Evolutionary conservation across 2,113 vertebrate genomes (phyloP).

Genomic region (Ovis canadensis): DNA sequence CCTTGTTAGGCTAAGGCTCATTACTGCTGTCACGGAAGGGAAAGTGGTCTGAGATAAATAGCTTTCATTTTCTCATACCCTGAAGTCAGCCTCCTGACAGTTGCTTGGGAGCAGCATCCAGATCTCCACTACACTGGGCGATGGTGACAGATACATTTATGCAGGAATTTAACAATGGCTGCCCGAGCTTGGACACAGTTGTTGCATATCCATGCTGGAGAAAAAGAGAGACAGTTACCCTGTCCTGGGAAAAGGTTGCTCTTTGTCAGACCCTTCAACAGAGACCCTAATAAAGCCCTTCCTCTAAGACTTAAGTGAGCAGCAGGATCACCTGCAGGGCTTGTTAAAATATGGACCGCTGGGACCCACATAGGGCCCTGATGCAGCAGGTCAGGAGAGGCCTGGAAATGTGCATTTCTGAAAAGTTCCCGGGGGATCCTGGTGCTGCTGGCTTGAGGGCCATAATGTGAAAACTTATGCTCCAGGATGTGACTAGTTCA

Average conservation of each 20-base stretch:
- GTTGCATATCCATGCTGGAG: background rate
- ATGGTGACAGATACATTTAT: background rate
- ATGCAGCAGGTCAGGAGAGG: background rate
- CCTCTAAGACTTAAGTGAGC: background rate
- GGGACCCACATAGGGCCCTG: background rate
- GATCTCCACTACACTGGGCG: background rate
- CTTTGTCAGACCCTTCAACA: background rate
- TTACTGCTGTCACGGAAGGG: constrained; percentile 61
- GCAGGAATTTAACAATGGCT: background rate
- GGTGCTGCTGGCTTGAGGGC: background rate
- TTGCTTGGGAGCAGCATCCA: background rate
- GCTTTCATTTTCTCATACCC: constrained; percentile 76
- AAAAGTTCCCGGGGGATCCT: background rate
- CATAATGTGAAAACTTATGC: background rate
- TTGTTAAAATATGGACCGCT: background rate
- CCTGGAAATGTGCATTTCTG: background rate
- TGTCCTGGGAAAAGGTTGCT: background rate
- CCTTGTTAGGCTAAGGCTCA: constrained; percentile 40
- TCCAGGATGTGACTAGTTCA: background rate
- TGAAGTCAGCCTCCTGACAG: constrained; percentile 42
- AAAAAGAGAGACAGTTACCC: background rate
- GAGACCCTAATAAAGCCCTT: background rate
- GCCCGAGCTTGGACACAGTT: background rate
- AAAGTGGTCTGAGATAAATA: constrained; percentile 74
- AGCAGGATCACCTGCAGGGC: background rate